phyloP scores from a whole-genome alignment of 2,888 invertebrate genomes.

The Polymixis lichenea region DNA sequence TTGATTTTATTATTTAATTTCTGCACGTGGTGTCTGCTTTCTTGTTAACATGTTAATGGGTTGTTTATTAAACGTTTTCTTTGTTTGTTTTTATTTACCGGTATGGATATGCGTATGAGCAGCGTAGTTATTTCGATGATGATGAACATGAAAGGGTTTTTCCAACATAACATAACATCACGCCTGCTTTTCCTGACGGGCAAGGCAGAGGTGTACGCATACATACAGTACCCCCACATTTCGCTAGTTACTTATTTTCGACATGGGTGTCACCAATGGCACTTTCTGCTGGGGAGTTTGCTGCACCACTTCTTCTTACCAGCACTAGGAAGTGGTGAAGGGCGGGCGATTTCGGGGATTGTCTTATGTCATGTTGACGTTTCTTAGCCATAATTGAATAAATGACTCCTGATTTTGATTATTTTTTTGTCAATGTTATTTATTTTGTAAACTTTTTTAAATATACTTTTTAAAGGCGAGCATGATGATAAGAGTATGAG shows the following conservation, averaged over 20 bases:
- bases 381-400: no score
- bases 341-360: no score
- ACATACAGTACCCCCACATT: not conserved
- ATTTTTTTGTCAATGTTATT: no score
- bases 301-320: no score
- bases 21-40: conserved; percentile 39
- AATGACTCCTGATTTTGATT: no score
- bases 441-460: no score
- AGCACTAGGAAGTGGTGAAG: no score
- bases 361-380: no score
- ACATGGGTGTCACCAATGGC: not conserved
- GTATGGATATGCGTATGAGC: not conserved
- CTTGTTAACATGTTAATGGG: conserved; percentile 14
- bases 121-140: not conserved
- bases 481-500: not conserved
- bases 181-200: not conserved
- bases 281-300: no score
- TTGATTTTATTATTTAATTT: conserved; percentile 51
- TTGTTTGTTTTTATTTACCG: not conserved
- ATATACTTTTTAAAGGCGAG: no score
- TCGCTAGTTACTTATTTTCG: not conserved
- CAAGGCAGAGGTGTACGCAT: not conserved
- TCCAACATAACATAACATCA: not conserved
- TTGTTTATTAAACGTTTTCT: not conserved
- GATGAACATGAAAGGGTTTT: not conserved